phyloP scores from a whole-genome alignment of 1,140 invertebrate genomes.

The Drosophila arawakana region DNA sequence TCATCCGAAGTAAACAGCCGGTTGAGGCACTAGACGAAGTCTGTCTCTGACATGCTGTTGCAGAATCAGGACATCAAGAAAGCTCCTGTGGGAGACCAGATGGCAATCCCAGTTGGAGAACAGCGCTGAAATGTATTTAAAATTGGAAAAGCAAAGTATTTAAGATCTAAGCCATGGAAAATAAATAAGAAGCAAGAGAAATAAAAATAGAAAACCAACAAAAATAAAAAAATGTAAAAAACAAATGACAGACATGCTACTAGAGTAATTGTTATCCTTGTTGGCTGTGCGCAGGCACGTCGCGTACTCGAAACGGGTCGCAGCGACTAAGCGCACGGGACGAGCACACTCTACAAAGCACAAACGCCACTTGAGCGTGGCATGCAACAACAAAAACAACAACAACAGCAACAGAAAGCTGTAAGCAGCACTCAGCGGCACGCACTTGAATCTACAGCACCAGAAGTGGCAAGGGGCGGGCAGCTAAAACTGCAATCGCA shows the following conservation, averaged over 20 bases:
- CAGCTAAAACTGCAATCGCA: conserved; percentile 79
- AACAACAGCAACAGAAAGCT: conserved; percentile 38
- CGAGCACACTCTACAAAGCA: conserved; percentile 55
- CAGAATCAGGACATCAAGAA: not conserved
- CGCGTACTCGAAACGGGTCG: conserved; percentile 48
- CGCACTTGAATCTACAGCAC: conserved; percentile 61
- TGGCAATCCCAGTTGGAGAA: not conserved
- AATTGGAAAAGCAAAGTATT: conserved; percentile 38
- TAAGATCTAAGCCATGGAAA: conserved; percentile 74
- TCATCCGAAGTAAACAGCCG: conserved; percentile 75
- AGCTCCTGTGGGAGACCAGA: conserved; percentile 4
- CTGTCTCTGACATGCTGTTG: conserved; percentile 67
- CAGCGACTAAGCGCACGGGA: conserved; percentile 17
- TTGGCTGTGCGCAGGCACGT: conserved; percentile 76
- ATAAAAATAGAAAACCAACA: too few relatives aligned
- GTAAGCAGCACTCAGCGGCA: conserved; percentile 80
- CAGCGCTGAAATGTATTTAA: conserved; percentile 22
- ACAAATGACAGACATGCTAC: conserved; percentile 60
- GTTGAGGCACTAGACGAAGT: conserved; percentile 38
- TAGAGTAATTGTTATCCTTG: conserved; percentile 80
- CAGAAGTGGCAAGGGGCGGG: conserved; percentile 33
- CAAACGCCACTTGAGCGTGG: conserved; percentile 67
- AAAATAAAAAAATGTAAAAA: conserved; percentile 16
- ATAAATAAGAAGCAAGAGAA: conserved; percentile 24
- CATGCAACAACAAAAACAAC: conserved; percentile 42